These are phyloP conservation scores for Notoglanidium macrostoma DNA, from an alignment of 2,797 vertebrate species.

Conservation along the genomic window DNA sequence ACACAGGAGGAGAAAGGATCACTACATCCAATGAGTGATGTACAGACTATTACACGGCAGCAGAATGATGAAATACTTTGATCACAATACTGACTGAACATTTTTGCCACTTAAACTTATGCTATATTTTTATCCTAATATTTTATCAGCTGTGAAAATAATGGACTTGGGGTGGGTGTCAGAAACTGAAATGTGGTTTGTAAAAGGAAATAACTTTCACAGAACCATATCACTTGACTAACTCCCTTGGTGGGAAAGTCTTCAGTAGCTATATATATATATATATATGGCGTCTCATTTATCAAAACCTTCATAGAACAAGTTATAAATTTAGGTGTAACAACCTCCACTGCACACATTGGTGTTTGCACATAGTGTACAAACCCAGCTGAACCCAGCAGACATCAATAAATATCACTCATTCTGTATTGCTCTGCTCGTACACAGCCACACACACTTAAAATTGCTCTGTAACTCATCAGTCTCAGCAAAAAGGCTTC, in stretches of 20 bases:
- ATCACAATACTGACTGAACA: background rate
- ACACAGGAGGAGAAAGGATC: slow-evolving; percentile 39
- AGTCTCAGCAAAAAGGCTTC: background rate
- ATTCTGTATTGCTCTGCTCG: background rate
- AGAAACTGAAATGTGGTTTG: background rate
- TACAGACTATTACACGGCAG: background rate
- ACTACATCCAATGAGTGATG: slow-evolving; percentile 42
- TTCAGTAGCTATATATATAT: background rate
- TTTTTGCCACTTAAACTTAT: background rate
- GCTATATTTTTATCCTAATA: background rate
- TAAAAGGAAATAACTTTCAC: background rate
- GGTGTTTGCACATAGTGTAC: background rate
- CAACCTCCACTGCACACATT: background rate
- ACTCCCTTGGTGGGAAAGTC: background rate
- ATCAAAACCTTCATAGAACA: background rate
- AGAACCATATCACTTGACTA: background rate
- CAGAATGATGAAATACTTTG: background rate
- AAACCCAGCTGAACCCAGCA: background rate
- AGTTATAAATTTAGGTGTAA: background rate
- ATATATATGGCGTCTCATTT: background rate
- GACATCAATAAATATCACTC: background rate
- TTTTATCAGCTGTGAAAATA: background rate
- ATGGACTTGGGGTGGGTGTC: background rate
- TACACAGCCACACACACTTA: background rate
- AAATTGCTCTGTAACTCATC: background rate